Percentiles rank a stretch among this genome's conserved stretches.
Evolutionary conservation across 2,113 vertebrate species (phyloP).

Genomic region (Anguilla japonica): DNA sequence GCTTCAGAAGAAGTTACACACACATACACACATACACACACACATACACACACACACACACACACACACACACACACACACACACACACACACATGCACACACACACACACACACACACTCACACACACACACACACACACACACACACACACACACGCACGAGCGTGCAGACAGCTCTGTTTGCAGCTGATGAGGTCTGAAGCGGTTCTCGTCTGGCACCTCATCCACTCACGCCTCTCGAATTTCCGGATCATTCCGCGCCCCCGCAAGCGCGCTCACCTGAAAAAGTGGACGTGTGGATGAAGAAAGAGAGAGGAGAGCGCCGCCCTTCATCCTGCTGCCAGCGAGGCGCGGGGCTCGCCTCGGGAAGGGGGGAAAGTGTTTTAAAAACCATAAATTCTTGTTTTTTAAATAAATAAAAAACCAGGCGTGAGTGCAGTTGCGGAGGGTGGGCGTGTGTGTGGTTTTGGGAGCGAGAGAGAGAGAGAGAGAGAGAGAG

Average conservation of each 20-base stretch:
- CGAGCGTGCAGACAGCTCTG: not conserved
- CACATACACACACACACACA: too few relatives aligned
- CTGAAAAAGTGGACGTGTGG: constrained; percentile 48
- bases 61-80: too few relatives aligned
- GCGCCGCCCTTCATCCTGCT: constrained; percentile 55
- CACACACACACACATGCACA: too few relatives aligned
- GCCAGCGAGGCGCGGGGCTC: constrained; percentile 34
- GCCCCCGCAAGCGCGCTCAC: not conserved
- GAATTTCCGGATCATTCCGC: not conserved
- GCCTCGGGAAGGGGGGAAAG: not conserved
- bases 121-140: not conserved
- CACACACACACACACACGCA: not conserved
- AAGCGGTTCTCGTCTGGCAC: not conserved
- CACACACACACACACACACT: too few relatives aligned
- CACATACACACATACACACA: too few relatives aligned
- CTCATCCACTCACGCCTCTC: not conserved
- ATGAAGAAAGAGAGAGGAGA: constrained; percentile 49
- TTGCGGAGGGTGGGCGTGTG: constrained; percentile 32
- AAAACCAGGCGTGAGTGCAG: too few relatives aligned
- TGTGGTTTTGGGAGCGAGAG: constrained; percentile 1
- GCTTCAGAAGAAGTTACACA: too few relatives aligned
- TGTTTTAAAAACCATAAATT: constrained; percentile 6
- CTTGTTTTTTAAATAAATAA: too few relatives aligned
- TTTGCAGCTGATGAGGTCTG: not conserved
- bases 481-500: not conserved